Evolutionary conservation across 2,113 vertebrate species (phyloP).

Genomic region (Callopanchax toddi): DNA sequence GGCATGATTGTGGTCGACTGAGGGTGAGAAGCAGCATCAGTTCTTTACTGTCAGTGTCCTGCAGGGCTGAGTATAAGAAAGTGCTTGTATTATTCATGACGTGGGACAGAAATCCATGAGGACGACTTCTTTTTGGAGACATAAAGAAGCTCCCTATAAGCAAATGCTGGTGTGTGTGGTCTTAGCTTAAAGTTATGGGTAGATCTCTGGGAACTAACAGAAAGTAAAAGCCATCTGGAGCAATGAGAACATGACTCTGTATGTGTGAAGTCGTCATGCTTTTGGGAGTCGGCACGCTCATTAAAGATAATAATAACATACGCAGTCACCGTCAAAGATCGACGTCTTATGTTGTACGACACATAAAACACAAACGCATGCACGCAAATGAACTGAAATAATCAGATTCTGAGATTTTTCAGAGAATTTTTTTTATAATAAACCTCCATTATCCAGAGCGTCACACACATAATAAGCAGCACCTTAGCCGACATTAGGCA

Average conservation of each 20-base stretch:
- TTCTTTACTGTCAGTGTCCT: constrained; percentile 34
- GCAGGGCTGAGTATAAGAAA: constrained; percentile 11
- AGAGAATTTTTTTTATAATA: constrained; percentile 5
- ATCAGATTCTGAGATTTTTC: constrained; percentile 25
- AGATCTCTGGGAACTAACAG: neutral
- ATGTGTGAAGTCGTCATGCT: constrained; percentile 14
- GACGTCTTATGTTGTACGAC: constrained; percentile 25
- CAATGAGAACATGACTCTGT: constrained; percentile 11
- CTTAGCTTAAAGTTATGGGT: neutral
- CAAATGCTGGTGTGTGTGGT: neutral
- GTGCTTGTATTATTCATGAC: neutral
- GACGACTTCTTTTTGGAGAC: neutral
- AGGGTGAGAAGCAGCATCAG: constrained; percentile 22
- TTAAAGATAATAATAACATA: constrained; percentile 62
- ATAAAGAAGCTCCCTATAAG: neutral
- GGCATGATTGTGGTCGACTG: constrained; percentile 11
- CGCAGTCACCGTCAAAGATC: constrained; percentile 47
- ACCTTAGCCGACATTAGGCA: constrained; percentile 16
- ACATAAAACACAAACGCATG: constrained; percentile 13
- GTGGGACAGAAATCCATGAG: constrained; percentile 6
- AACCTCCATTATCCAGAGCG: constrained; percentile 22
- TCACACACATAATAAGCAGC: constrained; percentile 13
- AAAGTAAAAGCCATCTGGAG: neutral
- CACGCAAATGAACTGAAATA: constrained; percentile 30
- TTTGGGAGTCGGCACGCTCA: constrained; percentile 54